phyloP scores from a whole-genome alignment of 2,797 vertebrate genomes.

The Chrosomus eos region DNA sequence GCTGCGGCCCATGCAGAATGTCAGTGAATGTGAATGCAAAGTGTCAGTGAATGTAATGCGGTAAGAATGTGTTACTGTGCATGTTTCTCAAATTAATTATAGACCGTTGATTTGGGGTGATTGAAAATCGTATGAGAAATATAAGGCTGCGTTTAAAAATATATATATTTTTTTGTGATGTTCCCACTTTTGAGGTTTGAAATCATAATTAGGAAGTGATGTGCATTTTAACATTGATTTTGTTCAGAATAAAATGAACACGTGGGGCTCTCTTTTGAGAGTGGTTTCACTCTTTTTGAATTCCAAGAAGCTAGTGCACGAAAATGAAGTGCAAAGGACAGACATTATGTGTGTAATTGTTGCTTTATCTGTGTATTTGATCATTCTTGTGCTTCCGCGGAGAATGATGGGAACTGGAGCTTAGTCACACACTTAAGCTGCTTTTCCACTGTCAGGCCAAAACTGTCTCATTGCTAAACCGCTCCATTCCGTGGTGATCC shows the following conservation, averaged over 20 bases:
- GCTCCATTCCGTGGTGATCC: background rate
- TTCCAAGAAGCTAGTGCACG: background rate
- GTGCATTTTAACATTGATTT: background rate
- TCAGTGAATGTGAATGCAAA: constrained; percentile 2
- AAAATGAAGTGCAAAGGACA: background rate
- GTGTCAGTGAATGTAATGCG: background rate
- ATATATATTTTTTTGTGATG: background rate
- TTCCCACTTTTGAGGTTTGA: background rate
- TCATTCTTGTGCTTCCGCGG: background rate
- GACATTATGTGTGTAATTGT: background rate
- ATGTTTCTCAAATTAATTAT: background rate
- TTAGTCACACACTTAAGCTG: background rate
- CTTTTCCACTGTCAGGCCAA: background rate
- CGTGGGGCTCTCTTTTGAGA: background rate
- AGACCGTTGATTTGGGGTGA: background rate
- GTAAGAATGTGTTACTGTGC: background rate
- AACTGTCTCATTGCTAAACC: background rate
- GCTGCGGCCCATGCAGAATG: background rate
- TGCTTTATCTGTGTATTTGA: constrained; percentile 1
- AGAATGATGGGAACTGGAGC: background rate
- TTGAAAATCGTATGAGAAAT: background rate
- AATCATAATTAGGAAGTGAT: background rate
- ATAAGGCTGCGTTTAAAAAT: background rate
- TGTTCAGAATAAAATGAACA: constrained; percentile 17
- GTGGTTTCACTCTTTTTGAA: background rate